Evolutionary conservation across 2,888 invertebrate genomes (phyloP), one percentile per base, ranked within the genome.

Genomic region (Polyommatus iphigenia): DNA sequence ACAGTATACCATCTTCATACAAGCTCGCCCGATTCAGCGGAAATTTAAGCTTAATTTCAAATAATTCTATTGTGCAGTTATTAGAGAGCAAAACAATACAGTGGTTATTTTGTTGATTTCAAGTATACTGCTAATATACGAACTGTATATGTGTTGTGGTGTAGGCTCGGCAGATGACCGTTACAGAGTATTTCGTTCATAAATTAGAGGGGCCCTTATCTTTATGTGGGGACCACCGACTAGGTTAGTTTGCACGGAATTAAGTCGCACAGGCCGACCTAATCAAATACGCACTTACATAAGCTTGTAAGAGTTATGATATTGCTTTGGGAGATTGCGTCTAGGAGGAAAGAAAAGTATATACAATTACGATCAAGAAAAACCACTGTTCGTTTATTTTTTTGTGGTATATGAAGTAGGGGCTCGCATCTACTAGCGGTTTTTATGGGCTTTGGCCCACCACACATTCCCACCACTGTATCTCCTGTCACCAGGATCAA

Each of bases 131-230:
- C 8, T 41, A 41, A 41, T 41, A 8, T 8, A 41, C 41, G 1
- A 8, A 41, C 7, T 0, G 41, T 41, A 7, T 8, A 41, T 8
- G 41, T 41, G 8, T 41, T 7, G 41, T 41, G 41, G 41, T 57
- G n/a, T 57, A 8, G 24, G 20, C 10, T 20, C 8, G 10, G 8
- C 7, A 59, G 20, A 59, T 20, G 82, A 80, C 79, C 77, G 80
- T 81, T 77, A 80, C 80, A 85, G 83, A 86, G 87, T 87, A 86
- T 88, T 89, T 89, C 85, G 88, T 87, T 88, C 88, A 90, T 91
- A 89, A 90, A 90, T 90, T 90, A 91, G 87, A 89, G 86, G 86
- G 86, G 84, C 87, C 87, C 90, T 90, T 91, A 91, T 91, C 90
- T 91, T 91, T 91, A 91, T 88, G 90, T 88, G 89, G 89, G 90